phyloP scores from a whole-genome alignment of 2,113 vertebrate species.

The Strix uralensis region DNA sequence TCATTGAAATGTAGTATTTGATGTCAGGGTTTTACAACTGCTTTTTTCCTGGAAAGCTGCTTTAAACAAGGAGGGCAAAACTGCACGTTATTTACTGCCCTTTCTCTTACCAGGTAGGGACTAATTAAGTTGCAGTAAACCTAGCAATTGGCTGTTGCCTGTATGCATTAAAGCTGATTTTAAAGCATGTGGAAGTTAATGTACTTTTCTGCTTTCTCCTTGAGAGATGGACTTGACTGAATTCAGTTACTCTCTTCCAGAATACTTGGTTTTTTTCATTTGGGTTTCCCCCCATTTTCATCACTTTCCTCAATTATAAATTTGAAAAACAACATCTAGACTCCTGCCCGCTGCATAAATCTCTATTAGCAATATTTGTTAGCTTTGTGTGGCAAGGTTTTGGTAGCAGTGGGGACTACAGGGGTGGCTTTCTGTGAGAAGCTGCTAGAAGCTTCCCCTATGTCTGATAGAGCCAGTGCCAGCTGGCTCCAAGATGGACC shows the following conservation, averaged over 20 bases:
- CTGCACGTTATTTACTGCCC: neutral
- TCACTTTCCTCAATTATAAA: neutral
- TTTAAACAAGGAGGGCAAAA: neutral
- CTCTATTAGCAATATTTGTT: neutral
- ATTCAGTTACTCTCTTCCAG: neutral
- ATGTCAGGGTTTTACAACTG: neutral
- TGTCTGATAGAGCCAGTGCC: neutral
- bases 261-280: neutral
- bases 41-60: neutral
- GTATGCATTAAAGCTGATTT: neutral
- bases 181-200: neutral
- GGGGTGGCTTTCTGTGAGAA: neutral
- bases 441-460: neutral
- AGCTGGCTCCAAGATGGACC: neutral
- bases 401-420: neutral
- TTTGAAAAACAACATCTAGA: neutral
- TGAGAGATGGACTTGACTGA: neutral
- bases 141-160: neutral
- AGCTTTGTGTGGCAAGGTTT: neutral
- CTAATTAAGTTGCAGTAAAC: neutral
- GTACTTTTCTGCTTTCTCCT: neutral
- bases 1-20: neutral
- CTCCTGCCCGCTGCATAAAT: neutral
- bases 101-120: neutral
- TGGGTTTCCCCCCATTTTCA: neutral